These are phyloP conservation scores for Lymantria dispar DNA, from an alignment of 2,888 invertebrate genomes.

Conservation along the genomic window DNA sequence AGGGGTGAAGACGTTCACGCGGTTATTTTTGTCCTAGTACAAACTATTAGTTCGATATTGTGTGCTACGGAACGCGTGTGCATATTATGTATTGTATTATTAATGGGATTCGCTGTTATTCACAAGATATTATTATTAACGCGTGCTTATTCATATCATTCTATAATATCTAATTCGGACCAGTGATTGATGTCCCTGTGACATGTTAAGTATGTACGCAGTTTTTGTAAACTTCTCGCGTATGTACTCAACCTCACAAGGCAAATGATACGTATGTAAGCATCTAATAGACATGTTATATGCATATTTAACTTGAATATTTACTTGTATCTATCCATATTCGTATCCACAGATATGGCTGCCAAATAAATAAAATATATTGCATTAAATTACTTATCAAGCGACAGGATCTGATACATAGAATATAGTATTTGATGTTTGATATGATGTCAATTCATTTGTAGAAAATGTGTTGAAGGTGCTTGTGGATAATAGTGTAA, in stretches of 20 bases:
- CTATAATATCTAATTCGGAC: conserved; percentile 29
- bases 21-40: conserved; percentile 34
- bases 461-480: conserved; percentile 3
- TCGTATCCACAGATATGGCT: conserved; percentile 70
- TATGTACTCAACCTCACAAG: conserved; percentile 34
- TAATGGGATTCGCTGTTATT: conserved; percentile 51
- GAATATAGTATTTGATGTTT: conserved; percentile 34
- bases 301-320: conserved; percentile 60
- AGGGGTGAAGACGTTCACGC: conserved; percentile 10
- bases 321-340: conserved; percentile 70
- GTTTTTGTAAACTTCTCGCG: conserved; percentile 25
- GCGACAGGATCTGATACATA: conserved; percentile 52
- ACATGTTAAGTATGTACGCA: conserved; percentile 23
- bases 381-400: conserved; percentile 55
- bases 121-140: conserved; percentile 38
- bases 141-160: conserved; percentile 34
- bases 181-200: conserved; percentile 20
- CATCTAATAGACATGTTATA: conserved; percentile 61
- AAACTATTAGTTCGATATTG: conserved; percentile 46
- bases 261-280: conserved; percentile 42
- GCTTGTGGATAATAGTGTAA: neutral
- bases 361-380: conserved; percentile 70
- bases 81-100: conserved; percentile 20
- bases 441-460: conserved; percentile 15
- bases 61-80: conserved; percentile 48